Conservation (phyloP, 2,888 invertebrate species). For the Aporophyla nigra region DNA sequence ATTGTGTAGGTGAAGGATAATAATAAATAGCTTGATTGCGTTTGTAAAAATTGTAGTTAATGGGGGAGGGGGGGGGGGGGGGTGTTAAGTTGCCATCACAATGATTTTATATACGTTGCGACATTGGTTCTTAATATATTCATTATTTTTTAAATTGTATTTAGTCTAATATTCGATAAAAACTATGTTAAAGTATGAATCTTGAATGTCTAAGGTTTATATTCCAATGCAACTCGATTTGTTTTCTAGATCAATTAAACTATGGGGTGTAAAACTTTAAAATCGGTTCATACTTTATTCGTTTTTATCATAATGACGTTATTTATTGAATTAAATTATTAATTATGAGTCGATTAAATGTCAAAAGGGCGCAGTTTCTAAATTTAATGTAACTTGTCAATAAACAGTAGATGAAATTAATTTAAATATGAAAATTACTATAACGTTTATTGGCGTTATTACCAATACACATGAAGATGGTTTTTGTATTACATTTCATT, state of each 20-base stretch:
- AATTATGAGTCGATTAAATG: slow-evolving; percentile 42
- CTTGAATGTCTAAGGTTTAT: slow-evolving; percentile 2
- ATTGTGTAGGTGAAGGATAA: slow-evolving; percentile 68
- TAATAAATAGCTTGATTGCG: slow-evolving; percentile 57
- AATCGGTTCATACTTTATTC: slow-evolving; percentile 39
- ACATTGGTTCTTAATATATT: slow-evolving; percentile 58
- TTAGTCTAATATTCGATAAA: slow-evolving; percentile 57
- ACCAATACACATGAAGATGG: slow-evolving; percentile 47
- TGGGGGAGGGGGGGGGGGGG: slow-evolving; percentile 31
- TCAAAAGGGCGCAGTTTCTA: slow-evolving; percentile 52
- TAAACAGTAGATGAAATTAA: slow-evolving; percentile 49
- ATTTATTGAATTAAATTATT: slow-evolving; percentile 67
- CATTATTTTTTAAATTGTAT: slow-evolving; percentile 61
- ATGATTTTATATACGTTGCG: slow-evolving; percentile 57
- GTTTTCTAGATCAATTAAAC: slow-evolving; percentile 12
- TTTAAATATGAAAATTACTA: slow-evolving; percentile 37
- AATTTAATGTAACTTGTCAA: slow-evolving; percentile 37
- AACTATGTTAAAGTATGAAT: slow-evolving; percentile 37
- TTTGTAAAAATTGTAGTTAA: slow-evolving; percentile 68
- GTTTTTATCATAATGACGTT: slow-evolving; percentile 58
- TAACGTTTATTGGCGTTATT: slow-evolving; percentile 44
- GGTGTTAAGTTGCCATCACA: slow-evolving; percentile 63
- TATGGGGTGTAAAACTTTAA: slow-evolving; percentile 4
- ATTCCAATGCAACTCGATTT: slow-evolving; percentile 30
- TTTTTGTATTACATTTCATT: slow-evolving; percentile 51